phyloP scores from a whole-genome alignment of 2,797 vertebrate species.

The Phylloscopus collybita region DNA sequence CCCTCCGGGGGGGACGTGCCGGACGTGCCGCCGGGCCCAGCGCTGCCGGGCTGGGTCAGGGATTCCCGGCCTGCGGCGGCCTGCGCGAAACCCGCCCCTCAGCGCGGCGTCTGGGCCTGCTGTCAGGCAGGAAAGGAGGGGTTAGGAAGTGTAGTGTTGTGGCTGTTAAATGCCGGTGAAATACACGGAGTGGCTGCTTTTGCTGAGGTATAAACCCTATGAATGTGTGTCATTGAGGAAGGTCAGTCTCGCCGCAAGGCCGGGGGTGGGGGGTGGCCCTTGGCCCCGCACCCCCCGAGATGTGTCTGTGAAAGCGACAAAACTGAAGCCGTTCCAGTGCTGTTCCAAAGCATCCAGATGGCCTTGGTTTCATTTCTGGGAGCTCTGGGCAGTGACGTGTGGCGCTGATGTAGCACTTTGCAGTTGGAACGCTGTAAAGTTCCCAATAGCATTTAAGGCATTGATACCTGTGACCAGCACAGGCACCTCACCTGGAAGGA shows the following conservation, averaged over 20 bases:
- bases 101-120: not conserved
- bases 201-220: accelerated
- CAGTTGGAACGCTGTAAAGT: not conserved
- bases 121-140: not conserved
- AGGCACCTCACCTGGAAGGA: not conserved
- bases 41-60: too few species aligned
- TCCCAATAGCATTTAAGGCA: accelerated
- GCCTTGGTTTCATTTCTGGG: not conserved
- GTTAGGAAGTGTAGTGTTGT: not conserved
- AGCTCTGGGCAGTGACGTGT: not conserved
- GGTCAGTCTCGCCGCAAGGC: not conserved
- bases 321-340: accelerated
- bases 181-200: not conserved
- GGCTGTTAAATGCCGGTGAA: not conserved
- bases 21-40: too few species aligned
- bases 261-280: not conserved
- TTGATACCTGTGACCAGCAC: accelerated
- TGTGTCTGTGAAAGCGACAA: not conserved
- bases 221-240: not conserved
- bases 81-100: not conserved
- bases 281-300: not conserved
- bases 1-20: not conserved
- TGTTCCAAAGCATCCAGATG: not conserved
- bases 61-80: slow-evolving; percentile 8
- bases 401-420: not conserved